Conservation (phyloP, 2,113 vertebrate genomes). For the Lagopus muta region DNA sequence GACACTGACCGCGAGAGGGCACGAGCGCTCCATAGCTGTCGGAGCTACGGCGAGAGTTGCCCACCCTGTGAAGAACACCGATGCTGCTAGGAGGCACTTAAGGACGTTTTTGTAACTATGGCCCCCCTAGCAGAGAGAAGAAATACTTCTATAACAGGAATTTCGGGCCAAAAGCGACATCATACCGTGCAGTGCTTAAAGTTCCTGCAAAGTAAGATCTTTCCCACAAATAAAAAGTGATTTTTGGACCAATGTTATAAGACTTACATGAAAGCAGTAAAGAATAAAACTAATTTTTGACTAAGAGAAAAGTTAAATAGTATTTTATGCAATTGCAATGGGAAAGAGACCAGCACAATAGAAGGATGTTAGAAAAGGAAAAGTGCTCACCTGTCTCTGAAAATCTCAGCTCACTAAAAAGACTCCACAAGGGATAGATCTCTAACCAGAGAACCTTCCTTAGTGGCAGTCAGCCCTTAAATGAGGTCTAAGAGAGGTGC, state of each 20-base stretch:
- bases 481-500: no score
- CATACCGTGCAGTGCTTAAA: no score
- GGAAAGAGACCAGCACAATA: no score
- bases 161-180: neutral
- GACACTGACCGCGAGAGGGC: slow-evolving; percentile 44
- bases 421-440: no score
- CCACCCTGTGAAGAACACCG: no score
- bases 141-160: neutral
- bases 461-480: no score
- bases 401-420: no score
- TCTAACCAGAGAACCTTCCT: no score
- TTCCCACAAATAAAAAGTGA: neutral
- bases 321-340: neutral
- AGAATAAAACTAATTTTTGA: neutral
- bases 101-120: neutral
- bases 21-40: neutral
- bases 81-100: fast-evolving
- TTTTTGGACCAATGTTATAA: neutral
- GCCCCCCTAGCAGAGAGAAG: neutral
- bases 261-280: neutral
- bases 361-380: no score
- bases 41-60: no score
- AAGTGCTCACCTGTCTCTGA: no score
- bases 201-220: neutral
- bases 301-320: no score